phyloP scores from a whole-genome alignment of 2,888 invertebrate genomes.

The Cataglyphis altisquamis region DNA sequence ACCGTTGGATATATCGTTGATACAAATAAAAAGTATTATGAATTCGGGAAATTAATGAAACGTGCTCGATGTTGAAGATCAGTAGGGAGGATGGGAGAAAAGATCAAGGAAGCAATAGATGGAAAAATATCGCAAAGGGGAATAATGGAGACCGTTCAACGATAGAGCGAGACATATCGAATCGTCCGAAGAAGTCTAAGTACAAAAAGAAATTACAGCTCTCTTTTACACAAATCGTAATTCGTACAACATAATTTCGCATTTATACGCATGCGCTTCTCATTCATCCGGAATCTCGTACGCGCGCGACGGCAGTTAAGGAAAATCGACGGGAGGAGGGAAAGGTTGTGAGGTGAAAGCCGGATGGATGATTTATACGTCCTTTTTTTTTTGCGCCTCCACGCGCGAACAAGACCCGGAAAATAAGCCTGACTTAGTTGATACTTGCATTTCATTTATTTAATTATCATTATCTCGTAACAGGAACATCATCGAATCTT shows the following conservation, averaged over 20 bases:
- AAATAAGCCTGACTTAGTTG: conserved; percentile 83
- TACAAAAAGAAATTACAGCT: conserved; percentile 83
- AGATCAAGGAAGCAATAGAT: neutral
- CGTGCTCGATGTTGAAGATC: neutral
- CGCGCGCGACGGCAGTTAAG: conserved; percentile 27
- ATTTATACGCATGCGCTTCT: conserved; percentile 72
- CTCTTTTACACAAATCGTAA: conserved; percentile 74
- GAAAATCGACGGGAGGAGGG: neutral
- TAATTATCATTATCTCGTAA: conserved; percentile 83
- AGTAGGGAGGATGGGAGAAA: neutral
- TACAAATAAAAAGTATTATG: neutral
- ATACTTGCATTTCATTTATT: conserved; percentile 78
- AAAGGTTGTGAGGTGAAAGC: conserved; percentile 2
- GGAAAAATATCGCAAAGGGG: conserved; percentile 4
- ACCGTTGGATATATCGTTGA: neutral
- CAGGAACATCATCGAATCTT: conserved; percentile 86
- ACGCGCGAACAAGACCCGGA: conserved; percentile 56
- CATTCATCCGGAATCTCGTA: conserved; percentile 58
- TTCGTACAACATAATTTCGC: conserved; percentile 73
- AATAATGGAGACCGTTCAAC: conserved; percentile 30
- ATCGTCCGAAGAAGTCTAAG: conserved; percentile 80
- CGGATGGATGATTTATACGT: neutral
- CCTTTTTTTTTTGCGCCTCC: conserved; percentile 15
- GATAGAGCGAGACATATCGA: conserved; percentile 67
- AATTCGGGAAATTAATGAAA: conserved; percentile 17